A percentile compares a stretch with the other conserved stretches of the same genome.
Evolutionary conservation across 2,113 vertebrate genomes (phyloP).

Genomic region (Tachysurus vachellii): DNA sequence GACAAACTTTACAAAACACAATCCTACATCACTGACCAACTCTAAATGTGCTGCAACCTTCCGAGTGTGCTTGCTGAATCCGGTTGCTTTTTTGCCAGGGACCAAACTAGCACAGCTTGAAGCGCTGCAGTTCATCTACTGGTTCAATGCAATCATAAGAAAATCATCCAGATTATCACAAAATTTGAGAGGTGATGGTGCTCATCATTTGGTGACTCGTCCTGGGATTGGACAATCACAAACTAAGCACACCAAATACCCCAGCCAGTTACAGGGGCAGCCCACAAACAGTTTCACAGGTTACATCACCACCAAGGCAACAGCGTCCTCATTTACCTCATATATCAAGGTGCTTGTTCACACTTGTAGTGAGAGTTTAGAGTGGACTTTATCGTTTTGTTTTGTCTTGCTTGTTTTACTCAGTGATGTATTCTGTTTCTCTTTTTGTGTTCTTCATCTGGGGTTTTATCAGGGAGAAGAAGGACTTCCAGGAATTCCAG

Average conservation of each 20-base stretch:
- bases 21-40: not conserved
- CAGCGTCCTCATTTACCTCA: not conserved
- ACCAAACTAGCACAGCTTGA: not conserved
- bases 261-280: not conserved
- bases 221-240: not conserved
- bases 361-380: not conserved
- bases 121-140: not conserved
- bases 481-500: constrained; percentile 84
- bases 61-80: not conserved
- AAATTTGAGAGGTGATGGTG: not conserved
- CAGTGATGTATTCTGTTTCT: constrained; percentile 1
- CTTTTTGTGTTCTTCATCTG: constrained; percentile 24
- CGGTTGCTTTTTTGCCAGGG: not conserved
- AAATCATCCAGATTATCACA: not conserved
- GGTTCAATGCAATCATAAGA: not conserved
- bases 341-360: not conserved
- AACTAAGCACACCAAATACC: not conserved
- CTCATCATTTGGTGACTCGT: not conserved
- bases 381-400: not conserved
- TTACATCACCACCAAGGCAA: not conserved
- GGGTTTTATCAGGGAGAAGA: constrained; percentile 76
- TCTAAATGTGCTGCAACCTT: too few relatives aligned
- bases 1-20: not conserved
- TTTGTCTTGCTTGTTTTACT: not conserved
- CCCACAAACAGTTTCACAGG: not conserved